Evolutionary conservation across 2,797 vertebrate genomes (phyloP), one percentile per base, ranked within the genome.

Genomic region (Phyllotis vaccarum): DNA sequence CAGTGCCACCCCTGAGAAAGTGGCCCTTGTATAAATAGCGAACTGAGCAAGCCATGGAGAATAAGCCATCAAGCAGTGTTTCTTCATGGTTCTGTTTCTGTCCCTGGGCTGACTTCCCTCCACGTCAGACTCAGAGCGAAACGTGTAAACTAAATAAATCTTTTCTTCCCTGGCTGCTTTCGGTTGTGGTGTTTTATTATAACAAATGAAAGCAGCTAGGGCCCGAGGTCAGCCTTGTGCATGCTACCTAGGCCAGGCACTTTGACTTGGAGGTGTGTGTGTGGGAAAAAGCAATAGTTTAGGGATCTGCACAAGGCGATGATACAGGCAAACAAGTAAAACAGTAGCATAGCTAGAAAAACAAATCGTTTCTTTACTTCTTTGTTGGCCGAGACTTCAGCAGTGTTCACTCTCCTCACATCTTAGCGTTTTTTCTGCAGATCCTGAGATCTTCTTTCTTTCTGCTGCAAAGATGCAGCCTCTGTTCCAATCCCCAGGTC

Each of bases 341-440:
- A 16, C 21, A 52, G 10, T 24, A 70, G 17, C 24, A 5, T 21
- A 22, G 17, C 46, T 72, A 85, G 21, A 43, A 37, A 83, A 96
- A 89, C 60, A 49, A 89, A 89, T 43, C 22, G 24, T 10, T 56
- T 34, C 2, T 66, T 87, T 17, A 40, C 27, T 89, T 56, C 21
- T 24, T 78, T 92, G 62, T 31, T 21, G 11, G 54, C 31, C 81
- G 46, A 94, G 34, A 46, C 83, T 86, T 64, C 29, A 76, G 21
- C 34, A 72, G 31, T 12, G n/a, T 31, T 86, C 27, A 34, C 46
- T 85, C 19, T 24, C 5, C 29, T 83, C 81, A 37, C 75, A 2
- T 92, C 43, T 92, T 40, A 62, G 49, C 85, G 31, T 89, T 94
- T 94, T 92, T 89, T 17, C 80, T 90, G 81, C 60, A 74, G 9